These are phyloP conservation scores for Eumeta japonica DNA, from an alignment of 1,140 invertebrate species.

Conservation along the genomic window DNA sequence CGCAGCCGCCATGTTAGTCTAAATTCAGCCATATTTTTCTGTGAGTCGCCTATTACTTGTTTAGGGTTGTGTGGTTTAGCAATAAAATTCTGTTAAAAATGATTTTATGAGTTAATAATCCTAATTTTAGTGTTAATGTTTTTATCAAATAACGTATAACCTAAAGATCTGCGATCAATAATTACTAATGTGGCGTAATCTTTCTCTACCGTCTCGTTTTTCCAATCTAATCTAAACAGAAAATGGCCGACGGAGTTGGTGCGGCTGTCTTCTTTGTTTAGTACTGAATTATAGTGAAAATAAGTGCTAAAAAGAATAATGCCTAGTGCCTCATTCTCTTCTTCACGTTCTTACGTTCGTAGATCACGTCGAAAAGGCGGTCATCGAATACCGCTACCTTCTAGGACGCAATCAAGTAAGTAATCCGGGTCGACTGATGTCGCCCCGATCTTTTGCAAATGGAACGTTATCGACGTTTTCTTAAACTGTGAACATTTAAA, in stretches of 20 bases:
- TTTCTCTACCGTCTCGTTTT: slow-evolving; percentile 47
- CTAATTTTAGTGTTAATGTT: slow-evolving; percentile 36
- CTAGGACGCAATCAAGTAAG: slow-evolving; percentile 68
- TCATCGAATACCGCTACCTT: slow-evolving; percentile 78
- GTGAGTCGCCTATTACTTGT: slow-evolving; percentile 47
- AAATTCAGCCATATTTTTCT: slow-evolving; percentile 51
- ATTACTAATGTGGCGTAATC: slow-evolving; percentile 38
- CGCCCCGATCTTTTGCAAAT: slow-evolving; percentile 36
- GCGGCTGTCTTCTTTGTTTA: slow-evolving; percentile 68
- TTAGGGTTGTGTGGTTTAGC: slow-evolving; percentile 43
- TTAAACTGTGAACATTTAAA: slow-evolving; percentile 15
- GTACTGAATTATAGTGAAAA: slow-evolving; percentile 54
- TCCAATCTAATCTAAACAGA: slow-evolving; percentile 60
- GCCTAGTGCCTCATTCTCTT: slow-evolving; percentile 87
- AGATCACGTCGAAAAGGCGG: slow-evolving; percentile 82
- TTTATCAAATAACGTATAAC: no score
- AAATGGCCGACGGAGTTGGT: slow-evolving; percentile 66
- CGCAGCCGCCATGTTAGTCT: slow-evolving; percentile 40
- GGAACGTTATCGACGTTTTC: slow-evolving; percentile 38
- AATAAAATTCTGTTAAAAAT: slow-evolving; percentile 40
- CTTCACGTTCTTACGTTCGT: slow-evolving; percentile 81
- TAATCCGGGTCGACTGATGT: slow-evolving; percentile 49
- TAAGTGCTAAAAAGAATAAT: slow-evolving; percentile 65
- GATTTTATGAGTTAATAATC: slow-evolving; percentile 42
- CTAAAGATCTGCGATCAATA: no score